Conservation (phyloP, 2,113 vertebrate genomes). For the Orthochromis malagaraziensis region DNA sequence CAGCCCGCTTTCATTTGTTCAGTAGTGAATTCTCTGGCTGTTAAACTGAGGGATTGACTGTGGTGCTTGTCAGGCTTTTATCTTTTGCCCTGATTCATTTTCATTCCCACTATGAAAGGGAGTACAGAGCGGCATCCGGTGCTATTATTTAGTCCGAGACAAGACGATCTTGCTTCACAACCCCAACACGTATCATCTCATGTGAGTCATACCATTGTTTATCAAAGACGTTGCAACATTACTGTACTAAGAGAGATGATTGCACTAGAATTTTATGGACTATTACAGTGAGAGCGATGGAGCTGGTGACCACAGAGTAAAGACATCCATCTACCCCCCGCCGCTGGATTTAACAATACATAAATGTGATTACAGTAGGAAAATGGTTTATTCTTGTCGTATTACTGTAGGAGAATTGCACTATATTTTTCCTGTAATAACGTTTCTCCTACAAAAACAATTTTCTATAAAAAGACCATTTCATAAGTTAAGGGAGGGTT, state of each 20-base stretch:
- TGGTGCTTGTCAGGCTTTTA: slow-evolving; percentile 62
- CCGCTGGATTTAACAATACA: slow-evolving; percentile 22
- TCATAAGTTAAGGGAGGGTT: background rate
- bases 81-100: slow-evolving; percentile 69
- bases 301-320: slow-evolving; percentile 34
- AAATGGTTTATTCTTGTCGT: slow-evolving; percentile 25
- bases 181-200: slow-evolving; percentile 50
- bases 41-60: slow-evolving; percentile 69
- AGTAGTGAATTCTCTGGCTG: slow-evolving; percentile 56
- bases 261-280: slow-evolving; percentile 54
- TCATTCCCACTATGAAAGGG: slow-evolving; percentile 49
- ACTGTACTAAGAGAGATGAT: slow-evolving; percentile 60
- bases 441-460: background rate
- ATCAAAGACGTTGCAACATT: slow-evolving; percentile 52
- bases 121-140: slow-evolving; percentile 17
- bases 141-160: slow-evolving; percentile 45
- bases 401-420: slow-evolving; percentile 4
- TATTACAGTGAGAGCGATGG: slow-evolving; percentile 46
- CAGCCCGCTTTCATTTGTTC: slow-evolving; percentile 62
- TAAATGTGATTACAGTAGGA: slow-evolving; percentile 24
- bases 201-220: slow-evolving; percentile 52
- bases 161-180: slow-evolving; percentile 10
- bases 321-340: slow-evolving; percentile 19
- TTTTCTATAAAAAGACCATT: slow-evolving; percentile 23
- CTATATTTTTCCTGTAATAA: background rate